Base-by-base conservation (phyloP, 1,140 invertebrate species). In the Oncopodura yosiiana region DNA sequence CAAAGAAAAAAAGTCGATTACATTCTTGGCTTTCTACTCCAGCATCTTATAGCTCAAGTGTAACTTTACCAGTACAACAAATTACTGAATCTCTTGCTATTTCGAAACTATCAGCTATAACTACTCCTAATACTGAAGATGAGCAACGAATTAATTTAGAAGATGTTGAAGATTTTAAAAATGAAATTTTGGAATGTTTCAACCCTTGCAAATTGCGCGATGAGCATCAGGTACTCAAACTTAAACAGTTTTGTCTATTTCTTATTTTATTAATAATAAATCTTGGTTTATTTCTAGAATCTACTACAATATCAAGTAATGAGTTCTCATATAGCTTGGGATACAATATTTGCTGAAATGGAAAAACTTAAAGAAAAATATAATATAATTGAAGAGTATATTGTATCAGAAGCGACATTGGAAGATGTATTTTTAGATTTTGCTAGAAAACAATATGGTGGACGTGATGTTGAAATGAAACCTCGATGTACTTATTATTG, bases 401-500 rank as follows among this genome's bases (percentile, higher is more conserved):
- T 74, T 5, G 69, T 81, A 4, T 75, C 74, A 49, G 78, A 81
- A 61, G 80, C 79, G 12, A 79, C 78, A 14, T 66, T 81, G 18
- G 80, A 81, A 60, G 77, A 80, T 69, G 76, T 80, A 18, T 71
- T 71, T 27, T 53, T 71, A 3, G 61, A 66, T 21, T 70, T 71
- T 64, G 69, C 69, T 18, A 57, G 61, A 49, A 50, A 30, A 34
- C 58, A 60, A 49, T 54, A 56, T 37, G 3, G 11, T 8, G 32
- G 26, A 5, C 16, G 41, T 34, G n/a, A 36, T 26, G 46, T 26
- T n/a, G 27, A 56, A 16, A 30, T 32, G n/a, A n/a, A n/a, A n/a
- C n/a, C n/a, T n/a, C n/a, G n/a, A n/a, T n/a, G n/a, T n/a, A n/a
- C n/a, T n/a, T n/a, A n/a, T n/a, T n/a, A n/a, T n/a, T n/a, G n/a